A percentile compares a stretch with the other conserved stretches of the same genome.
Conservation (phyloP, 2,888 invertebrate genomes). For the Dasypolia templi region DNA sequence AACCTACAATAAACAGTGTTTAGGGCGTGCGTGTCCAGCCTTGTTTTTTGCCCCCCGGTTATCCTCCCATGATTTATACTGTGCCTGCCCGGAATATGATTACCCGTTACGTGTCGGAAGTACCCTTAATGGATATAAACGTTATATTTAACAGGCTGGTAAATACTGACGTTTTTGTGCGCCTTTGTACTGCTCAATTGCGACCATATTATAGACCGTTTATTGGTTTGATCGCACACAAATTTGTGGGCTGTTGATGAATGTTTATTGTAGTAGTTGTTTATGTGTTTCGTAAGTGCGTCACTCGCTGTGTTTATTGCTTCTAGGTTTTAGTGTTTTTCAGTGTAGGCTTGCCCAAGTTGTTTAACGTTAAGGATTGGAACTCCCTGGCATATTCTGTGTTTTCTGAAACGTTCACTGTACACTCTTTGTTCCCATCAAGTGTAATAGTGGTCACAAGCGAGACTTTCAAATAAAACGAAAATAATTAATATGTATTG, state of each 20-base stretch:
- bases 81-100: constrained; percentile 88
- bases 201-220: constrained; percentile 67
- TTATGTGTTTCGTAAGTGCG: constrained; percentile 40
- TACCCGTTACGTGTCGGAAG: constrained; percentile 86
- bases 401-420: not conserved
- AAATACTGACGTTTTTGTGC: constrained; percentile 77
- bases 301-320: constrained; percentile 32
- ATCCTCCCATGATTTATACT: constrained; percentile 87
- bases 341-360: not conserved
- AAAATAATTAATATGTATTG: not conserved
- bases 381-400: not conserved
- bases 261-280: constrained; percentile 54
- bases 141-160: constrained; percentile 84
- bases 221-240: constrained; percentile 69
- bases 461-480: not conserved
- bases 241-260: constrained; percentile 68
- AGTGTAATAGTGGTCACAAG: not conserved
- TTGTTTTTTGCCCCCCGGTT: constrained; percentile 84
- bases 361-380: not conserved
- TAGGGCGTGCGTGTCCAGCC: constrained; percentile 78
- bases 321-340: constrained; percentile 36
- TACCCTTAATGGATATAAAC: constrained; percentile 89
- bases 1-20: constrained; percentile 85
- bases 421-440: not conserved
- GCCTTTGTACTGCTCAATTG: constrained; percentile 73